These are phyloP conservation scores for Simalia tracyae DNA, from an alignment of 2,797 vertebrate species.

Conservation along the genomic window DNA sequence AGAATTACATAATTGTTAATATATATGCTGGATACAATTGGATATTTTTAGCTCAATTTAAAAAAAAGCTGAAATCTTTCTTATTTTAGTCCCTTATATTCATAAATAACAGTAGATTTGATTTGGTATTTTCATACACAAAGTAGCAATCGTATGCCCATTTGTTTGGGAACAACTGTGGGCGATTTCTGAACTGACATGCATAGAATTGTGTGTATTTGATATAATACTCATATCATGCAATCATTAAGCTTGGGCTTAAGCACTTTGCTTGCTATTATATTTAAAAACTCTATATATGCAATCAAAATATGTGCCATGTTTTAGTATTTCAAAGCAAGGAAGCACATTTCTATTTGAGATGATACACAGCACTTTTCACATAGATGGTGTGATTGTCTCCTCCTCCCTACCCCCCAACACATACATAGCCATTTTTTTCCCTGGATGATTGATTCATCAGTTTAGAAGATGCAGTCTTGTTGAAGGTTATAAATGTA, in stretches of 20 bases:
- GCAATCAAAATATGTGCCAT: background rate
- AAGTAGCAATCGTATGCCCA: background rate
- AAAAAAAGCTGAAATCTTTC: background rate
- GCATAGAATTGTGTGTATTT: background rate
- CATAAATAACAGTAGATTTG: background rate
- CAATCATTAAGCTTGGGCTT: background rate
- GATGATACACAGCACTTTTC: background rate
- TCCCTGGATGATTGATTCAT: background rate
- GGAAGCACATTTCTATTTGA: background rate
- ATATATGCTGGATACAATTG: background rate
- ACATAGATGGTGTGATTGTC: background rate
- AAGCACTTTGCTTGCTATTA: background rate
- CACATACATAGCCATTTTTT: background rate
- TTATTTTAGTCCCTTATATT: background rate
- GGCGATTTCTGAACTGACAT: background rate
- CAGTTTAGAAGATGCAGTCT: background rate
- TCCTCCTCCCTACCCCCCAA: background rate
- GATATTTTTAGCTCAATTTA: background rate
- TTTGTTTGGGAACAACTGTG: background rate
- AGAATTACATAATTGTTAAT: background rate
- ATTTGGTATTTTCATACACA: background rate
- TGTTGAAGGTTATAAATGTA: slow-evolving; percentile 5
- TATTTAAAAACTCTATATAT: background rate
- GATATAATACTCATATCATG: slow-evolving; percentile 10
- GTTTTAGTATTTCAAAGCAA: slow-evolving; percentile 18